Evolutionary conservation across 2,113 vertebrate species (phyloP).

Genomic region (Castor canadensis): DNA sequence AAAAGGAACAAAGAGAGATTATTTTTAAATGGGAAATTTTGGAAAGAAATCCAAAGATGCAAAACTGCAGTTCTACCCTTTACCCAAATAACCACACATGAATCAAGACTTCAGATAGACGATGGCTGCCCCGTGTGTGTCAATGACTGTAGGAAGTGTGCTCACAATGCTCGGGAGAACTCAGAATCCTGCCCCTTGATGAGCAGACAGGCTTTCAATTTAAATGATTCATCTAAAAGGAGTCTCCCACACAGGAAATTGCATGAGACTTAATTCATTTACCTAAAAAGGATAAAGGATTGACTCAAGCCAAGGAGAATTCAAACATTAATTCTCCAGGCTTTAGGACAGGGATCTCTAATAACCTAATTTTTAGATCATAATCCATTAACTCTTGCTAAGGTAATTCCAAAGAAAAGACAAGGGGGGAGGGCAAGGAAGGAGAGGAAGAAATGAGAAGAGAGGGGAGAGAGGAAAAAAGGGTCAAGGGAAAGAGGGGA

Average conservation of each 20-base stretch:
- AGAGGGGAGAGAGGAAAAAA: not conserved
- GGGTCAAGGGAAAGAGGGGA: rapidly evolving
- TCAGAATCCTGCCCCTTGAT: slow-evolving; percentile 63
- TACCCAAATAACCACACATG: slow-evolving; percentile 38
- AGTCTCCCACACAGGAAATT: slow-evolving; percentile 79
- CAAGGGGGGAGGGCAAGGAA: rapidly evolving
- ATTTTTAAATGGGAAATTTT: slow-evolving; percentile 56
- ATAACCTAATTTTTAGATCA: slow-evolving; percentile 60
- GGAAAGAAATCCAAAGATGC: not conserved
- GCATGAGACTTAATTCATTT: slow-evolving; percentile 71
- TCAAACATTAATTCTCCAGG: slow-evolving; percentile 61
- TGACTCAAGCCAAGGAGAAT: slow-evolving; percentile 77
- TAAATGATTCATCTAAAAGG: slow-evolving; percentile 77
- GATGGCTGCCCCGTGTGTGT: not conserved
- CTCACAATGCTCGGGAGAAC: slow-evolving; percentile 56
- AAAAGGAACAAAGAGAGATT: slow-evolving; percentile 21
- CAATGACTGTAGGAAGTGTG: slow-evolving; percentile 50
- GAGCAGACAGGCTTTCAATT: slow-evolving; percentile 72
- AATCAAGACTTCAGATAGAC: slow-evolving; percentile 53
- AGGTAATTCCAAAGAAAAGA: not conserved
- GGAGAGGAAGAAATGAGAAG: not conserved
- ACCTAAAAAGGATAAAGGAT: slow-evolving; percentile 76
- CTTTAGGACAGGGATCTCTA: slow-evolving; percentile 54
- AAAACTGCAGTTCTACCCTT: slow-evolving; percentile 25
- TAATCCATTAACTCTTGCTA: slow-evolving; percentile 65